Conservation (phyloP, 2,888 invertebrate species). For the Erebia palarica region DNA sequence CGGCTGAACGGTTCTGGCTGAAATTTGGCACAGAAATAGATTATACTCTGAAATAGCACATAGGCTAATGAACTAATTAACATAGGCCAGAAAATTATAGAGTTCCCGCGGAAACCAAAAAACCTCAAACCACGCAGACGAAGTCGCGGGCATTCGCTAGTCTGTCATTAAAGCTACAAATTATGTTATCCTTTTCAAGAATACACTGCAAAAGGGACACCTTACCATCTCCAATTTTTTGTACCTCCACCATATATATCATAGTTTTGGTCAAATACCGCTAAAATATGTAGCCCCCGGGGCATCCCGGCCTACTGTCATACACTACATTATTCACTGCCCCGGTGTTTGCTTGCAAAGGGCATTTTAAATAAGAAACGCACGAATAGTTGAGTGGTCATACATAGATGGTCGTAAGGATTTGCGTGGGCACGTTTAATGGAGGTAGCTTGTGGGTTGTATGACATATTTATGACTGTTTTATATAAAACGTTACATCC, state of each 20-base stretch:
- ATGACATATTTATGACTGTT: constrained; percentile 6
- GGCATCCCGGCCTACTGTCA: constrained; percentile 58
- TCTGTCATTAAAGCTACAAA: too few species aligned
- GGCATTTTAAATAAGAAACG: constrained; percentile 47
- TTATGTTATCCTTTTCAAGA: too few species aligned
- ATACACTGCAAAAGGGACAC: too few species aligned
- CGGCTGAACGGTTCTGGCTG: too few species aligned
- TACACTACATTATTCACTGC: constrained; percentile 48
- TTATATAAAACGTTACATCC: neutral
- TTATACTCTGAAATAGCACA: too few species aligned
- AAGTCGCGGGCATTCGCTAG: too few species aligned
- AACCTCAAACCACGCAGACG: too few species aligned
- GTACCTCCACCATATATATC: constrained; percentile 41
- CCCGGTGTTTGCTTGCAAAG: constrained; percentile 42
- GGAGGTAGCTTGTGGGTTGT: constrained; percentile 5
- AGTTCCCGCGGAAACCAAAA: too few species aligned
- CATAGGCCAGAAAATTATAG: too few species aligned
- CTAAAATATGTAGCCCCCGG: constrained; percentile 73
- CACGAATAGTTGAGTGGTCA: constrained; percentile 38
- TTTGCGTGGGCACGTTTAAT: constrained; percentile 21
- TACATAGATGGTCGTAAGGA: constrained; percentile 27
- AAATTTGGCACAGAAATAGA: too few species aligned
- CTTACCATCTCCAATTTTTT: constrained; percentile 42
- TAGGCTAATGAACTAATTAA: too few species aligned
- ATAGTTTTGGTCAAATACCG: constrained; percentile 55